Conservation (phyloP, 2,113 vertebrate genomes). For the Talpa occidentalis region DNA sequence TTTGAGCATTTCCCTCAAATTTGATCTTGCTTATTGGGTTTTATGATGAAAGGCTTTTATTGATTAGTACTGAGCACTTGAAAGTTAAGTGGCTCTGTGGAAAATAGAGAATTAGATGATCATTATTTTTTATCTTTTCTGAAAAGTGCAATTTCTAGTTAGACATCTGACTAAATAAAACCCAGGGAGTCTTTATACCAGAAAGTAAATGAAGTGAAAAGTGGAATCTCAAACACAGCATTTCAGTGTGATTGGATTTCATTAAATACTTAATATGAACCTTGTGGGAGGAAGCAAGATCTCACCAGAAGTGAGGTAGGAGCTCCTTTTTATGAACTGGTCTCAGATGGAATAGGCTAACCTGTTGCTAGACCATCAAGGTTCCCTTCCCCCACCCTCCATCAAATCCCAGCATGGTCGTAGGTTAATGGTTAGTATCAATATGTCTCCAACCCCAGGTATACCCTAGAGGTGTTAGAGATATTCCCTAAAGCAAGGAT, state of each 20-base stretch:
- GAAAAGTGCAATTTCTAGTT: constrained; percentile 79
- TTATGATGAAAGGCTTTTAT: constrained; percentile 82
- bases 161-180: constrained; percentile 74
- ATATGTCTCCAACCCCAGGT: not conserved
- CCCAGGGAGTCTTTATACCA: constrained; percentile 44
- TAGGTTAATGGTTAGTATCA: not conserved
- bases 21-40: constrained; percentile 80
- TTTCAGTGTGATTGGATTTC: constrained; percentile 54
- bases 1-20: constrained; percentile 72
- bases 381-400: not conserved
- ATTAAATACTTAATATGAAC: constrained; percentile 62
- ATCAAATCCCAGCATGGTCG: not conserved
- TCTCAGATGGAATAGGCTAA: not conserved
- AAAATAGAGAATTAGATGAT: constrained; percentile 82
- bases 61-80: constrained; percentile 77
- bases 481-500: not conserved
- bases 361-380: not conserved
- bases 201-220: constrained; percentile 51
- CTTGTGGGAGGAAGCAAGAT: not conserved
- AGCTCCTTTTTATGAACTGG: not conserved
- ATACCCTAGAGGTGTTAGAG: not conserved
- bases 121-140: constrained; percentile 81
- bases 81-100: constrained; percentile 80
- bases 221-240: constrained; percentile 51
- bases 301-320: not conserved